phyloP scores from a whole-genome alignment of 2,797 vertebrate species.

The Argya squamiceps region DNA sequence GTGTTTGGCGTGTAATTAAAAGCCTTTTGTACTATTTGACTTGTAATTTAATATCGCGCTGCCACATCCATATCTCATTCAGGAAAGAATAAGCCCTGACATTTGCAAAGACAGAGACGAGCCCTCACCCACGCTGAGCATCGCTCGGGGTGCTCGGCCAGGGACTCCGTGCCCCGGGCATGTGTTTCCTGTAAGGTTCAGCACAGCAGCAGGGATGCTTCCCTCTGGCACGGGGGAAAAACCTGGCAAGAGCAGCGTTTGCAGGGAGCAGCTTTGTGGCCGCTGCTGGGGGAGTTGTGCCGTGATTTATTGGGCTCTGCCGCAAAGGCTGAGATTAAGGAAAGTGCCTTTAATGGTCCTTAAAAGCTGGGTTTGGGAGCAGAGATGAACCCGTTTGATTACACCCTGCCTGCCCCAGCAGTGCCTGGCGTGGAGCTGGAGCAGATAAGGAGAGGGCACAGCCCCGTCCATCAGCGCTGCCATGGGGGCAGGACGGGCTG shows the following conservation, averaged over 20 bases:
- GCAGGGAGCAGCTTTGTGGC: not conserved
- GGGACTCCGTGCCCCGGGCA: accelerated
- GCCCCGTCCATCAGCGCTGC: not conserved
- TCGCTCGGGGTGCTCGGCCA: accelerated
- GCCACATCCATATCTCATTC: slow-evolving; percentile 19
- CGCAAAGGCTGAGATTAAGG: not conserved
- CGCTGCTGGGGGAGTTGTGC: not conserved
- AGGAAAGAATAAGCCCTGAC: not conserved
- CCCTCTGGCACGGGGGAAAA: accelerated
- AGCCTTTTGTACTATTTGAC: slow-evolving; percentile 60
- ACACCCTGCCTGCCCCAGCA: not conserved
- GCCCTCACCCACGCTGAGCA: accelerated
- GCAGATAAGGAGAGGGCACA: not conserved
- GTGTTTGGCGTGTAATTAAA: slow-evolving; percentile 59
- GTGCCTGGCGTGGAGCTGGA: not conserved
- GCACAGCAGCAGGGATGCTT: accelerated
- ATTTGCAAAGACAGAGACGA: not conserved
- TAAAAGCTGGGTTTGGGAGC: not conserved
- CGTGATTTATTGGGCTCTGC: slow-evolving; percentile 14
- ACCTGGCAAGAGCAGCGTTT: not conserved
- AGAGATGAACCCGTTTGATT: slow-evolving; percentile 16
- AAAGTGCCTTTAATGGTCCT: slow-evolving; percentile 7
- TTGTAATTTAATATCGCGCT: slow-evolving; percentile 53
- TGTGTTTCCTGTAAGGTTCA: accelerated
- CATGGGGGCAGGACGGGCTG: accelerated